Base-by-base conservation (phyloP, 2,113 vertebrate genomes). In the Cyanoramphus novaezelandiae region DNA sequence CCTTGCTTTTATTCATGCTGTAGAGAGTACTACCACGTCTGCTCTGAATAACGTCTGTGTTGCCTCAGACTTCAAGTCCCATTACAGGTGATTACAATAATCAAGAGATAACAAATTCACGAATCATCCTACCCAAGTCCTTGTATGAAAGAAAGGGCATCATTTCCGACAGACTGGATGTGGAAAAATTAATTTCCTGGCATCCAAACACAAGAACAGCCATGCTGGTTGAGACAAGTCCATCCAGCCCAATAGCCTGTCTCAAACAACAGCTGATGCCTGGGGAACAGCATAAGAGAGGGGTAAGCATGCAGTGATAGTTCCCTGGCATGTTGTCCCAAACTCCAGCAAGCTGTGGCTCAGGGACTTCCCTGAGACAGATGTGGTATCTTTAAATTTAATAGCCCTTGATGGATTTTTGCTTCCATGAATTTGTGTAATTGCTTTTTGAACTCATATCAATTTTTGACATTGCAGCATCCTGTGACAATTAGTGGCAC, bases 371-470 rank as follows among this genome's bases (percentile, higher is more conserved):
- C 96, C 94, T 71, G 84, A 96, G 93, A 96, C 95, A 96, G 96
- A 97, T 96, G 95, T 97, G 91, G 81, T 96, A 93, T 93, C 86
- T 96, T 97, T 97, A 96, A 97, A 96, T 96, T 94, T 96, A 95
- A 96, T 96, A 96, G 89, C 77, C 93, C 84, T 96, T 95, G 91
- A 95, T 95, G 89, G 94, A 95, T 96, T 95, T 97, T 95, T 95
- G 91, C 84, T 95, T 97, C 96, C 91, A 95, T 87, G 93, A 93
- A 96, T 95, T 95, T 93, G 52, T 95, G 75, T 89, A 95, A 96
- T 97, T 96, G 95, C 83, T 91, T 95, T 95, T 92, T 95, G 93
- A 96, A 95, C 89, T 63, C 35, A 2, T 79, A 76, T 87, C 95
- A 93, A 53, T 96, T 96, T 83, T 96, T 95, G 95, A 93, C 93